Conservation (phyloP, 2,888 invertebrate species). For the Dynastes hyllus region DNA sequence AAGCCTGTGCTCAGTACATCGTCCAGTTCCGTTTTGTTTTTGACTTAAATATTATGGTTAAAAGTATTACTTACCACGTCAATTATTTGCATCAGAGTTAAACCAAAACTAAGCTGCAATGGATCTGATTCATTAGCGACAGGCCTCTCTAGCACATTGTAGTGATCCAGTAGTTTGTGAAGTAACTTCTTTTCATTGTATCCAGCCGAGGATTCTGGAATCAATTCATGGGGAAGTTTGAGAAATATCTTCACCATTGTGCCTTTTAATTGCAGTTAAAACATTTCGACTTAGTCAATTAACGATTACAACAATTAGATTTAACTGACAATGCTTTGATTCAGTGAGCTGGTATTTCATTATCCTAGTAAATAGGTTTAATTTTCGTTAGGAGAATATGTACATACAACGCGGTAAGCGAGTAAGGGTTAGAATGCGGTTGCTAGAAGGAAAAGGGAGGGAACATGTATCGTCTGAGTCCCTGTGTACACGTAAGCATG, state of each 20-base stretch:
- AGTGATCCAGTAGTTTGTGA: constrained; percentile 92
- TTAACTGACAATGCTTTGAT: constrained; percentile 25
- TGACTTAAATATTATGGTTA: background rate
- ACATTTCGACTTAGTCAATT: constrained; percentile 30
- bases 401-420: background rate
- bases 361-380: constrained; percentile 36
- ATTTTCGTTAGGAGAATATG: background rate
- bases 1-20: no score
- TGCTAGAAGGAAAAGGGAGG: background rate
- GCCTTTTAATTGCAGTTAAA: constrained; percentile 5
- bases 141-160: constrained; percentile 95
- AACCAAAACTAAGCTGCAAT: constrained; percentile 94
- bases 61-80: constrained; percentile 87
- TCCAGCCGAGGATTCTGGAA: constrained; percentile 87
- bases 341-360: constrained; percentile 27
- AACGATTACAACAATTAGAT: constrained; percentile 28
- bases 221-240: constrained; percentile 41
- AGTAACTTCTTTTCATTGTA: constrained; percentile 94
- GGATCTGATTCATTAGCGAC: constrained; percentile 97
- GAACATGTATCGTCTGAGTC: background rate
- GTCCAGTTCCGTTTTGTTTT: no score
- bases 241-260: background rate
- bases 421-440: background rate
- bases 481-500: background rate
- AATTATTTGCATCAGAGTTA: constrained; percentile 98